Conservation (phyloP, 2,113 vertebrate genomes). For the Porphyrio hochstetteri region DNA sequence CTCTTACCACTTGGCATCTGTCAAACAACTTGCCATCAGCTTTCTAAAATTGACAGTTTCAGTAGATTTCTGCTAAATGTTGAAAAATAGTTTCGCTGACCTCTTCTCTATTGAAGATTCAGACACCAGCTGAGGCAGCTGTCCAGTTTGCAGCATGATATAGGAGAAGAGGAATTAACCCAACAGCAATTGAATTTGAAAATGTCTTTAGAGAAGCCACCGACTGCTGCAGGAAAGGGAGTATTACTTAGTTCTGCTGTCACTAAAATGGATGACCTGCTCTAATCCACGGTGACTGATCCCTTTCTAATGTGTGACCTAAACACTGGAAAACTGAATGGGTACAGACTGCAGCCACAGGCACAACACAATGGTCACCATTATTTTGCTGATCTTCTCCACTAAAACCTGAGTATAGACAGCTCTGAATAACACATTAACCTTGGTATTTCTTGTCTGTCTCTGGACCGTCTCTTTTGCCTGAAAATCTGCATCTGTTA, state of each 20-base stretch:
- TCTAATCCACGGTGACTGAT: conserved; percentile 37
- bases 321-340: not conserved
- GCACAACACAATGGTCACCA: not conserved
- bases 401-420: not conserved
- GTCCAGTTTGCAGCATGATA: conserved; percentile 45
- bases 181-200: conserved; percentile 63
- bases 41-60: conserved; percentile 67
- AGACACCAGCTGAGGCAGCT: conserved; percentile 66
- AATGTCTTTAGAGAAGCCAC: conserved; percentile 65
- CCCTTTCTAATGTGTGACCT: conserved; percentile 33
- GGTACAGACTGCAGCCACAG: not conserved
- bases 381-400: not conserved
- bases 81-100: conserved; percentile 66
- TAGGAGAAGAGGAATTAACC: conserved; percentile 61
- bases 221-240: conserved; percentile 24
- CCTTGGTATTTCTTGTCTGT: not conserved
- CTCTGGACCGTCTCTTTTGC: not conserved
- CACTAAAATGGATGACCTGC: conserved; percentile 48
- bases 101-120: conserved; percentile 50
- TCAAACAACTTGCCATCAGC: conserved; percentile 68
- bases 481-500: not conserved
- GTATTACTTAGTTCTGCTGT: conserved; percentile 51
- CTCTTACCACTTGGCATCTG: conserved; percentile 69
- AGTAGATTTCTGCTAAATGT: conserved; percentile 62
- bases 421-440: not conserved